Conservation (phyloP, 2,113 vertebrate genomes). For the Dissostichus mawsoni region DNA sequence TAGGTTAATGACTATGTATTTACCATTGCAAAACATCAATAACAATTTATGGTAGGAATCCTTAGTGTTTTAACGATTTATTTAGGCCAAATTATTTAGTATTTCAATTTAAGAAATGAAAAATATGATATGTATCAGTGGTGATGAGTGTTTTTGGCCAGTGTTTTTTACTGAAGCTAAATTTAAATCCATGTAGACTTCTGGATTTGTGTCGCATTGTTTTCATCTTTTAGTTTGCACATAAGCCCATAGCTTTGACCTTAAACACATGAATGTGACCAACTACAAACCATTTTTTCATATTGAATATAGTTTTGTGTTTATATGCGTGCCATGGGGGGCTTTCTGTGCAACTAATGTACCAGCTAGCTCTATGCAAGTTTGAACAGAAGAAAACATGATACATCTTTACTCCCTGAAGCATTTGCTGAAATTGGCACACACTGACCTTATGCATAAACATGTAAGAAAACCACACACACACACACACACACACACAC, state of each 20-base stretch:
- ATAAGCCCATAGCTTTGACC: not conserved
- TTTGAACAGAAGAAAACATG: not conserved
- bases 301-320: not conserved
- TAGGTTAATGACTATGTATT: not conserved
- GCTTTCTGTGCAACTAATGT: not conserved
- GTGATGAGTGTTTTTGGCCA: not conserved
- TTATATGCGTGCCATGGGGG: not conserved
- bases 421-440: not conserved
- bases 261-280: not conserved
- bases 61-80: not conserved
- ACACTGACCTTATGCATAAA: not conserved
- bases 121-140: not conserved
- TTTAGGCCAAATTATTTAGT: not conserved
- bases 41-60: not conserved
- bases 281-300: too few relatives aligned
- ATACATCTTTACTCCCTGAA: not conserved
- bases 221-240: not conserved
- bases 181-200: not conserved
- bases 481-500: not conserved
- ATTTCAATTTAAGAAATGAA: not conserved
- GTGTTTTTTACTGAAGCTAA: not conserved
- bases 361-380: not conserved
- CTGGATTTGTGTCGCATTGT: not conserved
- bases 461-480: not conserved
- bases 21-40: not conserved